A percentile compares a stretch with the other conserved stretches of the same genome.
Conservation (phyloP, 2,113 vertebrate species). For the Eleginops maclovinus region DNA sequence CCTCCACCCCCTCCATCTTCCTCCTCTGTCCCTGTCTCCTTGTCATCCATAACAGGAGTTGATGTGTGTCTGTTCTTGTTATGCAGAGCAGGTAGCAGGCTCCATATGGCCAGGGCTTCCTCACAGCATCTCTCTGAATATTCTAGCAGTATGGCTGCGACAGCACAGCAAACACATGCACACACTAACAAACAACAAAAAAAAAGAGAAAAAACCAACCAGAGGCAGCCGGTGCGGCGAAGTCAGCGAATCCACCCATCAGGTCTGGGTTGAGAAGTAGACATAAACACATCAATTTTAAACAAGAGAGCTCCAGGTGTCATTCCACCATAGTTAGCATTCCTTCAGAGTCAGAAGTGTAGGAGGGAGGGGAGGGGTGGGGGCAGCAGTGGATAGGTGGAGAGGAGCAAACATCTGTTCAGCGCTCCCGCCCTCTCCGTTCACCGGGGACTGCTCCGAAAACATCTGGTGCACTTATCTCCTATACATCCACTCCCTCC, state of each 20-base stretch:
- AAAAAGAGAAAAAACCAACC: constrained; percentile 81
- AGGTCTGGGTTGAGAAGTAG: constrained; percentile 81
- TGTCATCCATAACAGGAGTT: constrained; percentile 89
- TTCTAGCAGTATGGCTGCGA: constrained; percentile 85
- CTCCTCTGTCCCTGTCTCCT: constrained; percentile 73
- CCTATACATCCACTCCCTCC: constrained; percentile 74
- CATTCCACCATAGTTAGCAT: constrained; percentile 70
- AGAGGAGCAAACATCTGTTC: constrained; percentile 91
- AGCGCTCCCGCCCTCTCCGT: constrained; percentile 84
- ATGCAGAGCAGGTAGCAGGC: constrained; percentile 89
- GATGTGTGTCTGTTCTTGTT: constrained; percentile 91
- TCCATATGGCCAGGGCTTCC: constrained; percentile 88
- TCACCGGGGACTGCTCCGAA: constrained; percentile 90
- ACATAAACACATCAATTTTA: constrained; percentile 56
- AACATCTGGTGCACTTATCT: constrained; percentile 94
- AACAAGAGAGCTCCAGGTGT: constrained; percentile 67
- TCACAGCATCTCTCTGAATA: constrained; percentile 87
- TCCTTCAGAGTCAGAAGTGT: constrained; percentile 73
- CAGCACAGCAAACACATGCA: constrained; percentile 67
- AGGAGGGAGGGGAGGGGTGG: constrained; percentile 85
- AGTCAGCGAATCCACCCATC: constrained; percentile 94
- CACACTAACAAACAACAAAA: constrained; percentile 32
- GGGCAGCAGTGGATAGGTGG: constrained; percentile 87
- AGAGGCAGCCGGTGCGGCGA: constrained; percentile 88
- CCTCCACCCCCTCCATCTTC: constrained; percentile 64